phyloP scores from a whole-genome alignment of 1,140 invertebrate species.

The Physella acuta region DNA sequence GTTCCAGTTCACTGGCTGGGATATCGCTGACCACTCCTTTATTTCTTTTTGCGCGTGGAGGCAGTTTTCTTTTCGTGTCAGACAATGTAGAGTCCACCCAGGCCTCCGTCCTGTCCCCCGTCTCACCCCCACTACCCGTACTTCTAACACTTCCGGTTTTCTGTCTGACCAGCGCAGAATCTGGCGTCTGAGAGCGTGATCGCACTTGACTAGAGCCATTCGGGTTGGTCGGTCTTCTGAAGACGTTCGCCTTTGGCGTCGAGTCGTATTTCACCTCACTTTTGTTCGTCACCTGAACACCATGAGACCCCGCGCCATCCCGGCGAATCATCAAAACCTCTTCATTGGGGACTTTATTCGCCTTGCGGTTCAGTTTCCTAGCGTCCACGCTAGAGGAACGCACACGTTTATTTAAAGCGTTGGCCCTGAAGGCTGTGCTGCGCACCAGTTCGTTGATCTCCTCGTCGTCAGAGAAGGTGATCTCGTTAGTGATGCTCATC shows the following conservation, averaged over 20 bases:
- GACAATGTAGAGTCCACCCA: slow-evolving; percentile 47
- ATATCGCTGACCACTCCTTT: slow-evolving; percentile 26
- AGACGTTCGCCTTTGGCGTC: not conserved
- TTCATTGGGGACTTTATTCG: not conserved
- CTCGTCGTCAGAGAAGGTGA: slow-evolving; percentile 27
- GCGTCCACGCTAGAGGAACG: slow-evolving; percentile 10
- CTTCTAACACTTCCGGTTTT: not conserved
- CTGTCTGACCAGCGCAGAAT: slow-evolving; percentile 15
- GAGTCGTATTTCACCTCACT: slow-evolving; percentile 16
- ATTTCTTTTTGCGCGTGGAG: slow-evolving; percentile 31
- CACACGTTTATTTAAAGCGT: not conserved
- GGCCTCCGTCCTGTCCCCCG: slow-evolving; percentile 39
- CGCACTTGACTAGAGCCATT: not conserved
- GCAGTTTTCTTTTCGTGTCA: slow-evolving; percentile 33
- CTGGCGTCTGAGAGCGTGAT: slow-evolving; percentile 26
- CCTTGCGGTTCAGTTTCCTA: slow-evolving; percentile 17
- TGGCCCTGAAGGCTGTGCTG: slow-evolving; percentile 6
- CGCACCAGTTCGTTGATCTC: slow-evolving; percentile 24
- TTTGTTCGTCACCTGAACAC: slow-evolving; percentile 9
- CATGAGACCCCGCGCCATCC: slow-evolving; percentile 5
- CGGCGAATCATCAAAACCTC: slow-evolving; percentile 23
- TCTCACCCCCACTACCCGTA: not conserved
- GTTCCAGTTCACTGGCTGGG: slow-evolving; percentile 32
- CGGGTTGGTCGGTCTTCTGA: slow-evolving; percentile 1
- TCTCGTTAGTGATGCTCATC: slow-evolving; percentile 20